Evolutionary conservation across 92 coral and sea anemone species (phyloP).

Genomic region (Umimayanthus chanpuru): DNA sequence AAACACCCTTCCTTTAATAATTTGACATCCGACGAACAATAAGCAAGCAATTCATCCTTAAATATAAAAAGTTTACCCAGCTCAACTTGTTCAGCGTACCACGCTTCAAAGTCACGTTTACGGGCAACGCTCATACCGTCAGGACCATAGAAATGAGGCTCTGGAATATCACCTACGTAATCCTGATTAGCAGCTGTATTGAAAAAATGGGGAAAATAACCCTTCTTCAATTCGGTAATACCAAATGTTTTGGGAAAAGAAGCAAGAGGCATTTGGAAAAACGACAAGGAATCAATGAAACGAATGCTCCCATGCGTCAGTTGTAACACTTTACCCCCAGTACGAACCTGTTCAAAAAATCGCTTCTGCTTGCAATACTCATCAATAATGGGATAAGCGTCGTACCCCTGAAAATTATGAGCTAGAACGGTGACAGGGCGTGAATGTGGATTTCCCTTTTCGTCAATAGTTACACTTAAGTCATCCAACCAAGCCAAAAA

Average conservation of each 20-base stretch:
- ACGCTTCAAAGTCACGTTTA: neutral
- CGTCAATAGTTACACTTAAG: neutral
- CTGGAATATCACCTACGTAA: slow-evolving; percentile 20
- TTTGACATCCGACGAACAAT: slow-evolving; percentile 4
- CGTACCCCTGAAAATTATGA: slow-evolving; percentile 1
- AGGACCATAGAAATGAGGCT: slow-evolving; percentile 9
- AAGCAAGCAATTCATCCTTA: neutral
- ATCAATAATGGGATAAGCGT: slow-evolving; percentile 4
- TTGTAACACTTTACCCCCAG: slow-evolving; percentile 14
- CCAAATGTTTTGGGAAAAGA: slow-evolving; percentile 24
- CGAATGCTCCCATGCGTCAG: neutral
- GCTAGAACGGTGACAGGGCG: neutral
- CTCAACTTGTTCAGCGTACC: neutral
- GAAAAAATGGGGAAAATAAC: too few species aligned
- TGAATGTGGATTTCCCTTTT: neutral
- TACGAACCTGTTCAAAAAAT: neutral
- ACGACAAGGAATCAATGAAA: slow-evolving; percentile 12
- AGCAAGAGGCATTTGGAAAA: slow-evolving; percentile 21
- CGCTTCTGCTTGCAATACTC: neutral
- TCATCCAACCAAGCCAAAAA: neutral
- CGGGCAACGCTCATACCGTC: neutral
- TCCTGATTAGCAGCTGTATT: slow-evolving; percentile 7
- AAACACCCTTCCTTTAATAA: neutral
- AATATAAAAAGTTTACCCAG: neutral
- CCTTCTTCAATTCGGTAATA: neutral